Conservation (phyloP, 2,888 invertebrate species). For the Himalopsyche japonica region DNA sequence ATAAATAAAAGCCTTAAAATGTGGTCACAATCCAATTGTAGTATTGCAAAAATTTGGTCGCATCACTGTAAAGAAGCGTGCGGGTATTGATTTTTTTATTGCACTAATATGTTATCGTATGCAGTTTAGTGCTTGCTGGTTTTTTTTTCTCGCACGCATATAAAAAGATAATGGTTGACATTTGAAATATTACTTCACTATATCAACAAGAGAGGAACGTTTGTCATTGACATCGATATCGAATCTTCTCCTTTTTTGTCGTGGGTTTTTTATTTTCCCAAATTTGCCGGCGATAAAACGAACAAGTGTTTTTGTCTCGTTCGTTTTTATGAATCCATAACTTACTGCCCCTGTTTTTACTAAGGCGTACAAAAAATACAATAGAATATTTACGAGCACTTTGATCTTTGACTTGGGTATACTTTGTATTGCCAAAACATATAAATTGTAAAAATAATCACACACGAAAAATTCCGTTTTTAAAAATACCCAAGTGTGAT, state of each 20-base stretch:
- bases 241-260: background rate
- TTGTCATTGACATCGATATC: background rate
- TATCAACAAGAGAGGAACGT: slow-evolving; percentile 11
- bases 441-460: background rate
- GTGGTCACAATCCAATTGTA: no score
- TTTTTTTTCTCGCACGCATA: background rate
- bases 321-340: background rate
- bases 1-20: no score
- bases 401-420: background rate
- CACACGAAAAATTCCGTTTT: no score
- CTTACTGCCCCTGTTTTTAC: background rate
- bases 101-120: slow-evolving; percentile 14
- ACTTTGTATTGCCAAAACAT: background rate
- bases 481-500: no score
- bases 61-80: background rate
- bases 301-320: background rate
- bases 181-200: slow-evolving; percentile 20
- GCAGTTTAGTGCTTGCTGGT: slow-evolving; percentile 12
- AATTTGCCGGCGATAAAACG: background rate
- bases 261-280: background rate
- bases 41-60: background rate
- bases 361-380: background rate
- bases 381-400: background rate
- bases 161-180: slow-evolving; percentile 17
- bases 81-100: slow-evolving; percentile 9